Percentiles rank a stretch among this genome's conserved stretches.
Conservation (phyloP, 2,888 invertebrate genomes). For the Zelleria hepariella region DNA sequence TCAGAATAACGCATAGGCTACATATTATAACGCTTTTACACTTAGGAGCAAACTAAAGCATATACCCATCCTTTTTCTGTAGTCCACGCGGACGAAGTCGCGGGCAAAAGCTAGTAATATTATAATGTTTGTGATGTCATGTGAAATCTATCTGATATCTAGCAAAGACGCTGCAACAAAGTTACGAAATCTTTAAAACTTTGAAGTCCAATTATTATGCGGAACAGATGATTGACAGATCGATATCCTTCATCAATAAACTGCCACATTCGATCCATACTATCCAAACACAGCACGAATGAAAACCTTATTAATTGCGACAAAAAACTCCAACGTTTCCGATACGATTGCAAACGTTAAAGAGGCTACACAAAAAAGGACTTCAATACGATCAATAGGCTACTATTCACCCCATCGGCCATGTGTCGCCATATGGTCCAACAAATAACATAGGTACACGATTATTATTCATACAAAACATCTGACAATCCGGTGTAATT, state of each 20-base stretch:
- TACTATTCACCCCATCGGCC: constrained; percentile 49
- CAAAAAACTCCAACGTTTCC: constrained; percentile 32
- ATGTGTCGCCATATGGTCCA: constrained; percentile 59
- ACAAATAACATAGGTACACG: constrained; percentile 32
- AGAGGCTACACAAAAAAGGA: constrained; percentile 10
- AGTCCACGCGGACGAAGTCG: too few species aligned
- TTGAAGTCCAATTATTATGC: background rate
- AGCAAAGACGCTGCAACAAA: too few species aligned
- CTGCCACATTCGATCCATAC: background rate
- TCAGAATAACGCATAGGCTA: too few species aligned
- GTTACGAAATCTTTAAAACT: too few species aligned
- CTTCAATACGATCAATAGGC: constrained; percentile 38
- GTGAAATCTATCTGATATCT: too few species aligned
- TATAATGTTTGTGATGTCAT: too few species aligned
- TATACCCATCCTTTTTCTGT: too few species aligned
- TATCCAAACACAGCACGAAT: background rate
- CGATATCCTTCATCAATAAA: background rate
- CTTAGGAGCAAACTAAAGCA: too few species aligned
- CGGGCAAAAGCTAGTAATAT: too few species aligned
- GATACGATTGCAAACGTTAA: constrained; percentile 15
- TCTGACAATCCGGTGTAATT: constrained; percentile 26
- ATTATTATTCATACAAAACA: constrained; percentile 26
- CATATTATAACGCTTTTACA: too few species aligned
- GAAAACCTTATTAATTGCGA: constrained; percentile 22
- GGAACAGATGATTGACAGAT: background rate